These are phyloP conservation scores for Capitella teleta DNA, from an alignment of 1,140 invertebrate genomes.

Conservation along the genomic window DNA sequence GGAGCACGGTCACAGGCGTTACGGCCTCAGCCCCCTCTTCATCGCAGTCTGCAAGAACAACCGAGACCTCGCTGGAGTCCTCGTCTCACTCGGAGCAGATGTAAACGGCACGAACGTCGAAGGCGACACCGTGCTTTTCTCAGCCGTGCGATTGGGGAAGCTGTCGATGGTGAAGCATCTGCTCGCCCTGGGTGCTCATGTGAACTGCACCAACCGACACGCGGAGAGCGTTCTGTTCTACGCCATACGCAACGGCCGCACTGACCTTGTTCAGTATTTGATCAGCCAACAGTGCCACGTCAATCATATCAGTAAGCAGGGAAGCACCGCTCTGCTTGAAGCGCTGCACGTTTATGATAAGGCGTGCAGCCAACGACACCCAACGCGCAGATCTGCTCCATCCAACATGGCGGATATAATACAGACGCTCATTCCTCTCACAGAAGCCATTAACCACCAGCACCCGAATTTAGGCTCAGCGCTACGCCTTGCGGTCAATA, in stretches of 20 bases:
- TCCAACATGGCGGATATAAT: background rate
- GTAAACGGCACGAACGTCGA: background rate
- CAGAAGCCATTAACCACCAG: background rate
- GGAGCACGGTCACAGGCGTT: background rate
- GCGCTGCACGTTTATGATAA: background rate
- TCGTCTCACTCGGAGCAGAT: background rate
- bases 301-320: background rate
- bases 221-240: background rate
- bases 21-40: background rate
- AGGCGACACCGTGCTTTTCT: background rate
- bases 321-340: background rate
- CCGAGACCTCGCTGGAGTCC: background rate
- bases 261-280: background rate
- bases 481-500: background rate
- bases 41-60: background rate
- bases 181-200: background rate
- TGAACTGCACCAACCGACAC: background rate
- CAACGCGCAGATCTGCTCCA: background rate
- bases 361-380: background rate
- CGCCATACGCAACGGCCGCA: background rate
- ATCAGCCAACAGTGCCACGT: background rate
- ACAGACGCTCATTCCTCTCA: background rate
- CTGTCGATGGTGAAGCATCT: background rate
- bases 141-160: background rate
- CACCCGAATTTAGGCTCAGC: background rate